Evolutionary conservation across 2,113 vertebrate species (phyloP).

Genomic region (Paradoxurus hermaphroditus): DNA sequence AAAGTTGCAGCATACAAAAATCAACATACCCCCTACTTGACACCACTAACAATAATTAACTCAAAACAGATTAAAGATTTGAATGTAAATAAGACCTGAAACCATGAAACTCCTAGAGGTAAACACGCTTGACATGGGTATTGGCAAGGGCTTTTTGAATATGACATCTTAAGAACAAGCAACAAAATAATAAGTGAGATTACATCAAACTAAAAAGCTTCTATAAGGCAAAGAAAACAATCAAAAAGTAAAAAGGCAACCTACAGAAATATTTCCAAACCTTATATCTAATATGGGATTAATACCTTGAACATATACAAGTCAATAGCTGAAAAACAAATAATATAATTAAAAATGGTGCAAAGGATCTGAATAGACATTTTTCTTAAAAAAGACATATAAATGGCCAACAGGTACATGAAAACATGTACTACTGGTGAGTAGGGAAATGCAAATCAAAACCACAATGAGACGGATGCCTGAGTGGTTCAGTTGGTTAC

Average conservation of each 20-base stretch:
- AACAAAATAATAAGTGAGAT: not conserved
- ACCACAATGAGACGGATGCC: not conserved
- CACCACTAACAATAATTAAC: not conserved
- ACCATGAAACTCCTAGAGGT: not conserved
- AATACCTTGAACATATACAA: not conserved
- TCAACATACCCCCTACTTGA: not conserved
- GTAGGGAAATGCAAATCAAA: not conserved
- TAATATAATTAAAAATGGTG: not conserved
- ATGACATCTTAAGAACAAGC: not conserved
- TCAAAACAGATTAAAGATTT: not conserved
- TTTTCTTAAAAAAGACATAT: not conserved
- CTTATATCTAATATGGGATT: not conserved
- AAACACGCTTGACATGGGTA: not conserved
- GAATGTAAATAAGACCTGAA: not conserved
- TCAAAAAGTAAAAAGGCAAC: not conserved
- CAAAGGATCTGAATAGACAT: not conserved
- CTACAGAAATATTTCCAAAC: not conserved
- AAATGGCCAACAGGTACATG: not conserved
- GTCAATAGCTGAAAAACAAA: not conserved
- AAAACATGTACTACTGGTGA: not conserved
- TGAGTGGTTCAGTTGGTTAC: no score
- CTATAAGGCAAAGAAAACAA: not conserved
- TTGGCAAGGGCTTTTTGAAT: not conserved
- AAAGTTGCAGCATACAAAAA: not conserved
- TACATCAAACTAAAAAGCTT: not conserved